Percentiles rank a stretch among this genome's conserved stretches.
Evolutionary conservation across 2,888 invertebrate genomes (phyloP).

Genomic region (Diplolepis rosae): DNA sequence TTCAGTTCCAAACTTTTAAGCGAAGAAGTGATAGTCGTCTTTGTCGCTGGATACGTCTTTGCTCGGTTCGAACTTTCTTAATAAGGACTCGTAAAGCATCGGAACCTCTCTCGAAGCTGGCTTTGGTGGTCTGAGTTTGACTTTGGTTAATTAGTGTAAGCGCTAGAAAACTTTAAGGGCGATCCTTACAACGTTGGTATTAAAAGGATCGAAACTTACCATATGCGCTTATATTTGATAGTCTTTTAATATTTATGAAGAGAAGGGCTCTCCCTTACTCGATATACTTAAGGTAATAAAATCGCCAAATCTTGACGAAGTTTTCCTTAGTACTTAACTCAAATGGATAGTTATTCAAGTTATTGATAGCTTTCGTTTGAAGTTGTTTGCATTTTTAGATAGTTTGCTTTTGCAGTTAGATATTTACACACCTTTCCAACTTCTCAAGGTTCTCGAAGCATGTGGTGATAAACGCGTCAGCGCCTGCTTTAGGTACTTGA

Average conservation of each 20-base stretch:
- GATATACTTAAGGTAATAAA: background rate
- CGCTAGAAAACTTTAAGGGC: background rate
- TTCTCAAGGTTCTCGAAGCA: background rate
- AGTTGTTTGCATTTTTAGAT: background rate
- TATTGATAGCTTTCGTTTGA: background rate
- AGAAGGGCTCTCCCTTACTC: background rate
- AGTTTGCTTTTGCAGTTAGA: background rate
- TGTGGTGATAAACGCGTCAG: background rate
- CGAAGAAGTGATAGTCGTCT: background rate
- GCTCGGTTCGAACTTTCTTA: slow-evolving; percentile 30
- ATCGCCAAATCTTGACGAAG: background rate
- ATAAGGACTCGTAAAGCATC: slow-evolving; percentile 33
- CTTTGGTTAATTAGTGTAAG: slow-evolving; percentile 1
- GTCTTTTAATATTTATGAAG: slow-evolving; percentile 9
- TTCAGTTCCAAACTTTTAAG: slow-evolving; percentile 64
- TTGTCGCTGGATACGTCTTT: background rate
- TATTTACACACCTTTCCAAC: background rate
- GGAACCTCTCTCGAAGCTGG: slow-evolving; percentile 24
- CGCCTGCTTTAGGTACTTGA: background rate
- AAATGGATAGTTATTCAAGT: background rate
- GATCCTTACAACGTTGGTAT: background rate
- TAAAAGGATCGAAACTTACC: background rate
- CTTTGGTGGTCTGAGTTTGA: background rate
- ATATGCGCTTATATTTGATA: background rate
- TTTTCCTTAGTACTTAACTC: background rate